Evolutionary conservation across 1,140 invertebrate species (phyloP).

Genomic region (Ptiloglossa arizonensis): DNA sequence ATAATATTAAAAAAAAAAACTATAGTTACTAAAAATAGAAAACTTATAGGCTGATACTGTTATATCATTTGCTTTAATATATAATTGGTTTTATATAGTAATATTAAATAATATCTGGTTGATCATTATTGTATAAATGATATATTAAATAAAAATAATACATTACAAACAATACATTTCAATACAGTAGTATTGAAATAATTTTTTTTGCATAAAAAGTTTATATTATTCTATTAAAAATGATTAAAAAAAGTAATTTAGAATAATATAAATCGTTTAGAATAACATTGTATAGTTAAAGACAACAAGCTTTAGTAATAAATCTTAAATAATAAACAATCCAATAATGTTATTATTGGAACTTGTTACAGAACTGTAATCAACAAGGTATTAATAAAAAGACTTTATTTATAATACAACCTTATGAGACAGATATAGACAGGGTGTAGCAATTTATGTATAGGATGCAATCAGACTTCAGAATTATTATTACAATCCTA

Average conservation of each 20-base stretch:
- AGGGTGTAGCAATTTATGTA: constrained; percentile 70
- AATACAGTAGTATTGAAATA: no score
- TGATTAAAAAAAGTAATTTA: neutral
- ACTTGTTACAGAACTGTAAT: neutral
- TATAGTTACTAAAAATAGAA: constrained; percentile 61
- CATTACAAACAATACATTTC: no score
- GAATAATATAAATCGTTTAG: neutral
- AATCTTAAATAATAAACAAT: no score
- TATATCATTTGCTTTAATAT: constrained; percentile 54
- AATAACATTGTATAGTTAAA: neutral
- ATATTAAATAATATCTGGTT: no score
- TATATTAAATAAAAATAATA: no score
- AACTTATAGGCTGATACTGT: constrained; percentile 55
- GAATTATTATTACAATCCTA: constrained; percentile 75
- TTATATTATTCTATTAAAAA: neutral
- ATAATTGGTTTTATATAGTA: no score
- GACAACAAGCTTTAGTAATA: no score
- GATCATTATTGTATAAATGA: no score
- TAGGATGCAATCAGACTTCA: constrained; percentile 75
- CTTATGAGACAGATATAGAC: constrained; percentile 56
- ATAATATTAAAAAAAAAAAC: neutral
- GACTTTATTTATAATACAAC: constrained; percentile 62
- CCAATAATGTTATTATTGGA: no score
- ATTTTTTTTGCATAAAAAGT: no score
- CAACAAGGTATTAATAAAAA: constrained; percentile 60